Evolutionary conservation across 2,888 invertebrate species (phyloP).

Genomic region (Pandemis heparana): DNA sequence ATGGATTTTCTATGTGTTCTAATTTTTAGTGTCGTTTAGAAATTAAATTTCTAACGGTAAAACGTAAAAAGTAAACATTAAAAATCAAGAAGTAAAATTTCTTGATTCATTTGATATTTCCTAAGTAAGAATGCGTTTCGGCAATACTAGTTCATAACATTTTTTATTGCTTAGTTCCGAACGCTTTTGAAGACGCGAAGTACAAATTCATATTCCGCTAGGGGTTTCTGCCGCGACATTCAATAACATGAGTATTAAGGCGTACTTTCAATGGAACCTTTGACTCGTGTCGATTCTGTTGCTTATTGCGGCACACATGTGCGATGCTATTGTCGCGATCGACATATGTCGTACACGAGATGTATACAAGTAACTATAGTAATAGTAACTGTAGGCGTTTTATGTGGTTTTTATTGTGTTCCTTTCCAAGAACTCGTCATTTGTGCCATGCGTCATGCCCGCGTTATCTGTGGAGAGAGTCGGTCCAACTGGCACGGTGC

Average conservation of each 20-base stretch:
- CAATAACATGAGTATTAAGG: conserved; percentile 26
- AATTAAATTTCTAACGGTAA: too few species aligned
- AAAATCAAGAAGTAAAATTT: too few species aligned
- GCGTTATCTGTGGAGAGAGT: conserved; percentile 20
- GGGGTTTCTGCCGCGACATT: background rate
- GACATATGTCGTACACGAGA: conserved; percentile 47
- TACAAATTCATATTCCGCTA: background rate
- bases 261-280: conserved; percentile 24
- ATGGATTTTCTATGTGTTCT: too few species aligned
- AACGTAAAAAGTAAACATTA: too few species aligned
- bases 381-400: conserved; percentile 40
- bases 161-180: background rate
- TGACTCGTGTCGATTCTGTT: conserved; percentile 41
- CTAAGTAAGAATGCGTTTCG: conserved; percentile 1
- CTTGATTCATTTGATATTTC: too few species aligned
- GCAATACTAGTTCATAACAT: background rate
- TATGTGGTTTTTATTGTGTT: conserved; percentile 58
- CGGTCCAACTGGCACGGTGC: conserved; percentile 19
- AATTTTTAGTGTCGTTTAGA: too few species aligned
- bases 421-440: conserved; percentile 52
- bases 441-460: conserved; percentile 15
- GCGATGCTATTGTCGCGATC: conserved; percentile 38
- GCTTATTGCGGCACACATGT: conserved; percentile 48
- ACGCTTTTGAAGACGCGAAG: background rate
- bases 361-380: conserved; percentile 2